Percentiles rank a stretch among this genome's conserved stretches.
Conservation (phyloP, 2,113 vertebrate genomes). For the Herpailurus yagouaroundi region DNA sequence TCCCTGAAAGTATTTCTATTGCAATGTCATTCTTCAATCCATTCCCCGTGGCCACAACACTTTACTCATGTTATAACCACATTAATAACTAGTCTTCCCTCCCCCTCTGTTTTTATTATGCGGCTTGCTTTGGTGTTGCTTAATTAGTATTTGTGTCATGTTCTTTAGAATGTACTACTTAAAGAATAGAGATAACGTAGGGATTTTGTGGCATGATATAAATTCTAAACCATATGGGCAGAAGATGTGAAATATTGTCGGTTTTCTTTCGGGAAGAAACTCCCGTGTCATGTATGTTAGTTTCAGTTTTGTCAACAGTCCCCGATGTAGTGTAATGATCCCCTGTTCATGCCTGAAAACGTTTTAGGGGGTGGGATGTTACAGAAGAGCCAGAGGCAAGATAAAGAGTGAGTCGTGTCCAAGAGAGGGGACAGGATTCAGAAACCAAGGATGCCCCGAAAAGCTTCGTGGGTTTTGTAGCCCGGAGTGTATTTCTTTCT, state of each 20-base stretch:
- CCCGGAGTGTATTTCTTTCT: neutral
- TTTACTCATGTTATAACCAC: accelerated
- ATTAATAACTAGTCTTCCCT: neutral
- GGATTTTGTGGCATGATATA: conserved; percentile 32
- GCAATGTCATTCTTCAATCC: accelerated
- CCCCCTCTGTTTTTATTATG: conserved; percentile 20
- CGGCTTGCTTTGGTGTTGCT: conserved; percentile 23
- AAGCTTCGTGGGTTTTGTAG: neutral
- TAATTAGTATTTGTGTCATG: neutral
- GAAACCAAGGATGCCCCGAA: neutral
- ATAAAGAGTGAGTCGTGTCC: neutral
- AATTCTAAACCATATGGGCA: conserved; percentile 15
- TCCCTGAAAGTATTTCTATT: accelerated
- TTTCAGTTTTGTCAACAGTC: neutral
- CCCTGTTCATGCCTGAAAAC: accelerated
- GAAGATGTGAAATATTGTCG: neutral
- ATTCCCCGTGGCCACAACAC: neutral
- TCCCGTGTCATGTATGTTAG: neutral
- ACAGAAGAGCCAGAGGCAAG: neutral
- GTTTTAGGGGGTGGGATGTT: neutral
- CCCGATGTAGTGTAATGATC: neutral
- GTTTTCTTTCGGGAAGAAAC: neutral
- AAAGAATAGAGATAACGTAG: conserved; percentile 68
- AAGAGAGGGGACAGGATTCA: neutral
- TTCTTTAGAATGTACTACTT: conserved; percentile 66